Conservation (phyloP, 2,888 invertebrate species). For the Nezara viridula region DNA sequence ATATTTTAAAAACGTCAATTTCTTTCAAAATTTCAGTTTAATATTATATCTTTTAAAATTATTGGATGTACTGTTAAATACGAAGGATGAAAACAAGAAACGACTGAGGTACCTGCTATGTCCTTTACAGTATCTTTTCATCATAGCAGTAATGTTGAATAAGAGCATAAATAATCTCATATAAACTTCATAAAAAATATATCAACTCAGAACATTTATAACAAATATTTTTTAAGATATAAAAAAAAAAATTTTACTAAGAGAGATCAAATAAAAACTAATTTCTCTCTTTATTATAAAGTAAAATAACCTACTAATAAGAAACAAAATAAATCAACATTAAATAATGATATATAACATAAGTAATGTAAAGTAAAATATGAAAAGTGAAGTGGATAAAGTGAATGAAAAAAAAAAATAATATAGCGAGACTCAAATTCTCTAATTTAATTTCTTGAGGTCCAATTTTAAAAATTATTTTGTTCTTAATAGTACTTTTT, state of each 20-base stretch:
- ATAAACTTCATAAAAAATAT: neutral
- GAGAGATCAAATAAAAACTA: neutral
- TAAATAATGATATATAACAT: no score
- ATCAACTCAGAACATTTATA: neutral
- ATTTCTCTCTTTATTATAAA: neutral
- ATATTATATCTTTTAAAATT: neutral
- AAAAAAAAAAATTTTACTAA: neutral
- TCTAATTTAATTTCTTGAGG: no score
- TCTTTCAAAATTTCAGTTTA: neutral
- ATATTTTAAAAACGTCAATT: neutral
- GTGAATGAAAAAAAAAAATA: no score
- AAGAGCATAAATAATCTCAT: neutral
- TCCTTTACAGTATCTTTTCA: neutral
- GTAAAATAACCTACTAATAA: neutral
- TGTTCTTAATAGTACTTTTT: no score
- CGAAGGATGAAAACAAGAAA: neutral
- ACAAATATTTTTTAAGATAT: neutral
- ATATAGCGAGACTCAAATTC: no score
- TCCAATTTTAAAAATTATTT: no score
- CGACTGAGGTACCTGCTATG: neutral
- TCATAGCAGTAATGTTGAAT: slow-evolving; percentile 14
- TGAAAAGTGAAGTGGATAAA: no score
- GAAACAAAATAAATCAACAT: no score
- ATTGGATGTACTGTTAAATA: neutral
- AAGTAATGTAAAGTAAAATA: no score